These are phyloP conservation scores for Morpho achilles DNA, from an alignment of 2,888 invertebrate species.

Conservation along the genomic window DNA sequence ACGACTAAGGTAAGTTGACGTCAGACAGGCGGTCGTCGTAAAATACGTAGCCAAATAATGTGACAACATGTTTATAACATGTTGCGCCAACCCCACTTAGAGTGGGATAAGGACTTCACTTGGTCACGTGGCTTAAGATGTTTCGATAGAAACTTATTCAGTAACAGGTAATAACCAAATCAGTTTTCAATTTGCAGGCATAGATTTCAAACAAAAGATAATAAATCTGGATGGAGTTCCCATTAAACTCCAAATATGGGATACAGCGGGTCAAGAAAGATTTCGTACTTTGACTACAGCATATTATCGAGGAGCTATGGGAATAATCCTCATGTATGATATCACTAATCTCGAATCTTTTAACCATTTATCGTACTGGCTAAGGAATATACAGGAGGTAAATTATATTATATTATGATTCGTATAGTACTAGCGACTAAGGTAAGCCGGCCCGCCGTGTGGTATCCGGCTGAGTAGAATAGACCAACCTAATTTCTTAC, in stretches of 20 bases:
- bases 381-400: slow-evolving; percentile 93
- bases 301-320: slow-evolving; percentile 94
- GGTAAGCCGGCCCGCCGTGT: too few species aligned
- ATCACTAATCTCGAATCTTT: slow-evolving; percentile 94
- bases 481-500: too few species aligned
- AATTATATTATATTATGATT: background rate
- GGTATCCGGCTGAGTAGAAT: too few species aligned
- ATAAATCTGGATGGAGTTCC: slow-evolving; percentile 92
- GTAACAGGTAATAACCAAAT: background rate
- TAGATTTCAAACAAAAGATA: slow-evolving; percentile 94
- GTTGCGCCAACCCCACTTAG: too few species aligned
- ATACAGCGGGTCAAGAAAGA: slow-evolving; percentile 88
- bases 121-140: too few species aligned
- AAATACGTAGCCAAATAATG: too few species aligned
- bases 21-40: too few species aligned
- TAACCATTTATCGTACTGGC: slow-evolving; percentile 93
- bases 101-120: too few species aligned
- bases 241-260: slow-evolving; percentile 92
- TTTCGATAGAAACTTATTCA: too few species aligned
- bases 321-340: slow-evolving; percentile 94
- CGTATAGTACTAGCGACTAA: too few species aligned
- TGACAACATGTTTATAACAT: too few species aligned
- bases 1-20: too few species aligned
- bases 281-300: slow-evolving; percentile 92
- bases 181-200: slow-evolving; percentile 80